These are phyloP conservation scores for Uria aalge DNA, from an alignment of 2,113 vertebrate species.

Conservation along the genomic window DNA sequence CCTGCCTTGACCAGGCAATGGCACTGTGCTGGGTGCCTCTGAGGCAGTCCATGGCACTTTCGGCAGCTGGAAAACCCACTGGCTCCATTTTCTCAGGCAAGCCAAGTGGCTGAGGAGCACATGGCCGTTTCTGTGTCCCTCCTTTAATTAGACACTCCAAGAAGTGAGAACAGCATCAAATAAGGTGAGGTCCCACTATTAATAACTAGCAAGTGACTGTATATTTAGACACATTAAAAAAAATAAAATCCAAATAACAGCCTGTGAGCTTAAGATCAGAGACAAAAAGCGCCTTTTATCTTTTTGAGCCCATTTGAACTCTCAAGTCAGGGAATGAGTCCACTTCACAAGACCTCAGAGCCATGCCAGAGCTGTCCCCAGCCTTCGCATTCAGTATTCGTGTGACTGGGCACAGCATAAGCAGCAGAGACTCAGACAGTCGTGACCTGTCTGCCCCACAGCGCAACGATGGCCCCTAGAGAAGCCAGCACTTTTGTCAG, in stretches of 20 bases:
- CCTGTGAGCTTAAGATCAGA: constrained; percentile 7
- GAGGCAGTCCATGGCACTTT: neutral
- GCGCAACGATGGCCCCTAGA: neutral
- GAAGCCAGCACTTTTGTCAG: neutral
- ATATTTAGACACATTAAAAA: constrained; percentile 41
- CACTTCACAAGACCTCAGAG: neutral
- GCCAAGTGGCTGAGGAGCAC: neutral
- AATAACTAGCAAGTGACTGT: constrained; percentile 38
- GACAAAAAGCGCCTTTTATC: neutral
- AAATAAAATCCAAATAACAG: neutral
- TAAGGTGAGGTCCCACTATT: constrained; percentile 31
- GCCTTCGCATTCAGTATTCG: neutral
- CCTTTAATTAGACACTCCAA: constrained; percentile 51
- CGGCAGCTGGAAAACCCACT: neutral
- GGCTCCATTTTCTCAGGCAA: constrained; percentile 8
- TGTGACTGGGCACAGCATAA: neutral
- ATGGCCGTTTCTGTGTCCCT: neutral
- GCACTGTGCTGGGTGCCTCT: neutral
- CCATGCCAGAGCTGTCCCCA: neutral
- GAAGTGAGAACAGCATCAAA: constrained; percentile 46
- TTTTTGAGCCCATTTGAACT: neutral
- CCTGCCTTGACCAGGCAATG: neutral
- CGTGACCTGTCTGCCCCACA: fast-evolving
- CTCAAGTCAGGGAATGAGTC: neutral
- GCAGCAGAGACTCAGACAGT: neutral